Conservation (phyloP, 2,113 vertebrate species). For the Brevimyrus niger region DNA sequence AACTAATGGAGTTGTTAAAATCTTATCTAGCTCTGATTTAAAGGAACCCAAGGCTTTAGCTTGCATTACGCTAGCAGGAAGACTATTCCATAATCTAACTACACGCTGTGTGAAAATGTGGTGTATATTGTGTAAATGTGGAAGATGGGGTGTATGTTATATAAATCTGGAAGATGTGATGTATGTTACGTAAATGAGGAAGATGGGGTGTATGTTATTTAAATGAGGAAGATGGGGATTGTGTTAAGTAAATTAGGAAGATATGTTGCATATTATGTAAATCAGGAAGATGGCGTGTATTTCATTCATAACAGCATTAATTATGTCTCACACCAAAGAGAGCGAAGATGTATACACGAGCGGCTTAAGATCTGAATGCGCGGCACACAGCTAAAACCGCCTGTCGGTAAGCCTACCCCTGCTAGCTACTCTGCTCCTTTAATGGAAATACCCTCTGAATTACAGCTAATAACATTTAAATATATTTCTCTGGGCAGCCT, state of each 20-base stretch:
- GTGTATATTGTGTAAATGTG: too few relatives aligned
- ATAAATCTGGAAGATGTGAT: too few relatives aligned
- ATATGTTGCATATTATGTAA: background rate
- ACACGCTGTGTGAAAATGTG: too few relatives aligned
- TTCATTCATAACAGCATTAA: background rate
- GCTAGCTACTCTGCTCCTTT: background rate
- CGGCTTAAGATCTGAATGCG: background rate
- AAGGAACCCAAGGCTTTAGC: too few relatives aligned
- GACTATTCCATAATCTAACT: too few relatives aligned
- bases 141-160: too few relatives aligned
- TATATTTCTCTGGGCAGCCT: constrained; percentile 5
- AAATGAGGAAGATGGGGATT: too few relatives aligned
- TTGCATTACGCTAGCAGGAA: too few relatives aligned
- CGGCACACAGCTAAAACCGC: background rate
- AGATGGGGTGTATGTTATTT: too few relatives aligned
- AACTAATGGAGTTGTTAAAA: too few relatives aligned
- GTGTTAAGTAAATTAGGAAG: background rate
- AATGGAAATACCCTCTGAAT: constrained; percentile 1
- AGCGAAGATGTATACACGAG: background rate
- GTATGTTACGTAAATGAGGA: too few relatives aligned
- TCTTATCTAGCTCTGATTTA: too few relatives aligned
- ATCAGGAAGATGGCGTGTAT: background rate
- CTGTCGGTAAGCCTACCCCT: background rate
- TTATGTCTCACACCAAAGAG: background rate
- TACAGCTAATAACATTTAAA: constrained; percentile 13